Evolutionary conservation across 2,888 invertebrate genomes (phyloP), one percentile per base, ranked within the genome.

Genomic region (Machimus rusticus): DNA sequence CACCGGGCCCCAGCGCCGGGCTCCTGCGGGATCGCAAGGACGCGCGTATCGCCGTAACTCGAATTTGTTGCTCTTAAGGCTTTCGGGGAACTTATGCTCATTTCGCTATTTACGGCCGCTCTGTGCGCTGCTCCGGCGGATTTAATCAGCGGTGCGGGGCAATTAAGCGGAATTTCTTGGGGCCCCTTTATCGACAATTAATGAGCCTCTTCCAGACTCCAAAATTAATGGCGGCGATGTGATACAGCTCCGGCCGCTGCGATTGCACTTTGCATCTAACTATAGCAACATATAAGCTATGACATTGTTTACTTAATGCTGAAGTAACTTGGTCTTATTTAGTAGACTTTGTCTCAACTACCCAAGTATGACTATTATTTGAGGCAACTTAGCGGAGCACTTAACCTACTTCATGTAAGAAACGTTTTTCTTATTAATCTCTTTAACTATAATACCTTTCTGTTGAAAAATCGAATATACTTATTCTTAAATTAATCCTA

Each of bases 1-100:
- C 77, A n/a, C 87, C 43, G 16, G 43, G 14, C 43, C 51, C 14
- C 19, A 37, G 39, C 5, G 12, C 28, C n/a, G 16, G 39, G 46
- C 74, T 28, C 74, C 31, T n/a, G 34, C 34, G 34, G 37, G 85
- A 34, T 85, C 43, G 74, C 46, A 85, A 85, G 85, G 85, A 85
- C 74, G 74, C 74, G 74, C 23, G 46, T 74, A 74, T 74, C 74
- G 74, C 28, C 23, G 43, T 85, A 85, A 74, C 85, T 85, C 43
- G 85, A 85, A 85, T 74, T 85, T 74, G 85, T 85, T 85, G 74
- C 85, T 85, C 31, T 74, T 28, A 85, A 74, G 51, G 43, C 74
- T 74, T 85, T 74, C 34, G 46, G 31, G 55, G 66, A 66, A 85
- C 85, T 85, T 85, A 85, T 85, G 85, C 74, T 85, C 74, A 85